Base-by-base conservation (phyloP, 2,888 invertebrate genomes). In the Xestia ashworthii region DNA sequence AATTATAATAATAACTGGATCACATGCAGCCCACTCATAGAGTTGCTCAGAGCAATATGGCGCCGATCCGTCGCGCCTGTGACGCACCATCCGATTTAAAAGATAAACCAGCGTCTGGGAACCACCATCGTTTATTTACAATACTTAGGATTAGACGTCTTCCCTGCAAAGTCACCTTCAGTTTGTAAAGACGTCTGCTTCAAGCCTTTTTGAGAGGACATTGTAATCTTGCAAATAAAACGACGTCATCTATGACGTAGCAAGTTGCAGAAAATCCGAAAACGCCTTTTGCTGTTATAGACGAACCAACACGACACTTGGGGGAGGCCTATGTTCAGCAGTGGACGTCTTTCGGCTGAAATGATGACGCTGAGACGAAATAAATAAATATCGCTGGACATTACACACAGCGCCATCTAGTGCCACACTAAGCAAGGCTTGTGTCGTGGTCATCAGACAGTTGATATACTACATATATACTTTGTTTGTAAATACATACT, bases 31-130 rank as follows among this genome's bases (percentile, higher is more conserved):
- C 88, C 85, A 88, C 85, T 80, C 80, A 68, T 65, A 64, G 68
- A 67, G 50, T 71, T 41, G 66, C 50, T 82, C 64, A 8, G 65
- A 72, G 69, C 64, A 71, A 66, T 3, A 50, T 64, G 92, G 92
- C 92, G 92, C 90, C 93, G 25, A 9, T 1, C 50, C 22, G 93
- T 86, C 93, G 92, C 93, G 92, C 78, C 90, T 78, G 87, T 93
- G 93, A 93, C 93, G 93, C 91, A 91, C 78, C 81, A 69, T 60
- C 81, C 78, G 81, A 89, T 89, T 87, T 80, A 82, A 84, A 84
- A 87, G 84, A 88, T 87, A 82, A 87, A 77, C 80, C 82, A 81
- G 62, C 81, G 88, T 89, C 89, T 88, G 80, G 53, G 44, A 87
- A 66, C 83, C 80, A 79, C 73, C 68, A 62, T 38, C 74, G 72